Evolutionary conservation across 1,140 invertebrate genomes (phyloP), one percentile per base, ranked within the genome.

Genomic region (Ips nitidus): DNA sequence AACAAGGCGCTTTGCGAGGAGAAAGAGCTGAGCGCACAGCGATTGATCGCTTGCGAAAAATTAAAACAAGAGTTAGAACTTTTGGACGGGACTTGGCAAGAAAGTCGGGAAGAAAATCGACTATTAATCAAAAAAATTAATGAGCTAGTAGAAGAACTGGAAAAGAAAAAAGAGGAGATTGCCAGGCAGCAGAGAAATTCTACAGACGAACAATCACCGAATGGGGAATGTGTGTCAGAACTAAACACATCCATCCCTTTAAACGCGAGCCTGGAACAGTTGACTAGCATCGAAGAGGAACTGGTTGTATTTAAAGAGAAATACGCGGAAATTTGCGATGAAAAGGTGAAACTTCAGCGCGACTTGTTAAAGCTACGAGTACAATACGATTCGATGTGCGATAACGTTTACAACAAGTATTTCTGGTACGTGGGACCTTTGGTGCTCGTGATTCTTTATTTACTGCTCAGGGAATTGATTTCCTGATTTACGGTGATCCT

Each of bases 221-320:
- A 62, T 47, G 66, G 50, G 6, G 53, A 66, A 60, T 6, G 38
- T 42, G 38, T 59, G 38, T 7, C 2, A 41, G 8, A 42, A n/a
- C 8, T 6, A 42, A 42, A 8, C 41, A 41, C 2, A n/a, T 36
- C 57, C n/a, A 37, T 41, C 6, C 36, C 53, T 2, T 71, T 61
- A 41, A 37, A 69, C n/a, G 61, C 73, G 40, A 74, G 60, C 62
- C 70, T 45, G 38, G 74, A 76, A 47, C 72, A 78, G 71, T 57
- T 78, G 40, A 66, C 68, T 5, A 67, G 71, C 60, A 68, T 84
- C 3, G 82, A 82, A 64, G 84, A 85, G 67, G 84, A 86, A 71
- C 68, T 86, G 52, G 81, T 83, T 56, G 78, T 81, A 22, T 71
- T 86, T 22, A 85, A 85, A 53, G 84, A 86, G 71, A 82, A 82